phyloP scores from a whole-genome alignment of 2,797 vertebrate genomes.

The Anolis apletophallus region DNA sequence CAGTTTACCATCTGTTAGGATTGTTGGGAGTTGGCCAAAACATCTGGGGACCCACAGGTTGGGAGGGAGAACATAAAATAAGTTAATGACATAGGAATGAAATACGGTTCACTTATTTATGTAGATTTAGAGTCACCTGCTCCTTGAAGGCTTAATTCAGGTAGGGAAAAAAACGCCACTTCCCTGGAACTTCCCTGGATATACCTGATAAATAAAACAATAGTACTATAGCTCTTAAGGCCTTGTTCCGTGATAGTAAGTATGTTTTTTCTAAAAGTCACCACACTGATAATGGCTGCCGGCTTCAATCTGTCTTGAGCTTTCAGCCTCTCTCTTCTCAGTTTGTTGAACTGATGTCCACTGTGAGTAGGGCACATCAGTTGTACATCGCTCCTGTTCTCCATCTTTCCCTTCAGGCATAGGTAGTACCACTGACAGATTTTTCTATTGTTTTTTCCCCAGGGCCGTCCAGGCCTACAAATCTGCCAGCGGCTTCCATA shows the following conservation, averaged over 20 bases:
- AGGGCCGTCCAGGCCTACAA: slow-evolving; percentile 86
- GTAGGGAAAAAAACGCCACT: no score
- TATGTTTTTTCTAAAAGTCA: slow-evolving; percentile 1
- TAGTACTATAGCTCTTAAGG: neutral
- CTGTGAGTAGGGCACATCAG: slow-evolving; percentile 50
- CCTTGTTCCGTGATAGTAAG: neutral
- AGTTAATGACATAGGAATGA: neutral
- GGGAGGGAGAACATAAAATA: neutral
- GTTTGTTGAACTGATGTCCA: slow-evolving; percentile 32
- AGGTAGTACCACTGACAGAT: slow-evolving; percentile 82
- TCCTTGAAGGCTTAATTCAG: neutral
- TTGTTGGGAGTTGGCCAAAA: no score
- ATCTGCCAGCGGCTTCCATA: slow-evolving; percentile 84
- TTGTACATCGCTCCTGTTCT: slow-evolving; percentile 54
- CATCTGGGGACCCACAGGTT: no score
- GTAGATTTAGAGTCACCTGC: neutral
- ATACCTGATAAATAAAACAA: neutral
- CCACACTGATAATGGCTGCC: slow-evolving; percentile 21
- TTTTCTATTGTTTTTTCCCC: slow-evolving; percentile 87
- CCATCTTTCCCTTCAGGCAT: slow-evolving; percentile 70
- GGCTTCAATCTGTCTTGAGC: neutral
- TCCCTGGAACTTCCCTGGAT: no score
- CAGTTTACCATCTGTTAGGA: no score
- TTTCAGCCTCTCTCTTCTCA: rapidly evolving
- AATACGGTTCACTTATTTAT: neutral